Base-by-base conservation (phyloP, 37 sponge, comb jelly and placozoan genomes). In the Beroe ovata region DNA sequence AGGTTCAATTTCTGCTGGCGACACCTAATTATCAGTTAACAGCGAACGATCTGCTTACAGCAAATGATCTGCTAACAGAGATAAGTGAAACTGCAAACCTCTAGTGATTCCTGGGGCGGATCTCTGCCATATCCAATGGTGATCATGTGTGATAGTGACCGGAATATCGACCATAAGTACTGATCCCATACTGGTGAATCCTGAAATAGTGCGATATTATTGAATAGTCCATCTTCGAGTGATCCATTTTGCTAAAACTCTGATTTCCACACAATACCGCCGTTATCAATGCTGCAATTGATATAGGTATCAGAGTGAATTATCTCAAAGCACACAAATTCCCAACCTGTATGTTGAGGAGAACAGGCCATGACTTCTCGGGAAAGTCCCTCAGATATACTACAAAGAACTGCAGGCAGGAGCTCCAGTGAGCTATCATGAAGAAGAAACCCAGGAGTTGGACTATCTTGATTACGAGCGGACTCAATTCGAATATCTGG, bases 401-500 rank as follows among this genome's bases (percentile, higher is more conserved):
- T 3, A 77, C 84, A 19, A 77, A 77, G 54, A 77, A 77, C 47
- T 77, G 84, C 2, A 40, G 20, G 33, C 84, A 77, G 1, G 84
- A 42, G 28, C 84, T 77, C 84, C 84, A 77, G 47, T 77, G 84
- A 11, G 84, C 84, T 3, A 77, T 77, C 54, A 77, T 42, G 54
- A 77, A 77, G 28, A 77, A 77, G 23, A 77, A 41, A 2, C 84
- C 26, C 28, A 77, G 84, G 36, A 77, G 84, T 42, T 77, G 84
- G 47, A 77, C 35, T 8, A 77, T 77, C 84, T 77, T 77, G 23
- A 77, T 77, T 4, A 77, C 41, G 54, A 77, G 47, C 2, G 84
- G 84, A 77, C 84, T 77, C 28, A 77, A n/a, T 20, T 77, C 84
- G 21, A 77, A 77, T 40, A 77, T 77, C 84, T 77, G 84, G 14